A percentile compares a stretch with the other conserved stretches of the same genome.
These are phyloP conservation scores for Amaurobius ferox DNA, from an alignment of 2,888 invertebrate species.

Conservation along the genomic window DNA sequence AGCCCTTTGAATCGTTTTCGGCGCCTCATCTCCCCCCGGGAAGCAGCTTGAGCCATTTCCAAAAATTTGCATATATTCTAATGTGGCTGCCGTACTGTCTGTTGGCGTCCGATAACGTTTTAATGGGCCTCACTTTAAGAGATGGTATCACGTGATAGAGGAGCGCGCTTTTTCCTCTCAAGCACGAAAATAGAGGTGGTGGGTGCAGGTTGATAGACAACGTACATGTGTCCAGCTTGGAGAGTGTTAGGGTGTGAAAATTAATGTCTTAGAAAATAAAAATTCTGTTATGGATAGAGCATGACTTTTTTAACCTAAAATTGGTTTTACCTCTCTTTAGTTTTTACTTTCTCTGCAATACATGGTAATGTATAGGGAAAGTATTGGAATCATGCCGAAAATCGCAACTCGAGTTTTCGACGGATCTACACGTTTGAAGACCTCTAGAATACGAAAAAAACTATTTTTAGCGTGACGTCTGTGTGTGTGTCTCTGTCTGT, in stretches of 20 bases:
- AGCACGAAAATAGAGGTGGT: background rate
- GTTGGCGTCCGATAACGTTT: slow-evolving; percentile 52
- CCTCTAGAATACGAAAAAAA: no score
- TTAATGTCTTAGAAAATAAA: no score
- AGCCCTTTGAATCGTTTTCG: background rate
- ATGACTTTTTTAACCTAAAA: no score
- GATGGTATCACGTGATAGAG: slow-evolving; percentile 38
- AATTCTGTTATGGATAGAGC: no score
- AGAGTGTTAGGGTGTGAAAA: background rate
- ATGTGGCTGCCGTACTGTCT: slow-evolving; percentile 28
- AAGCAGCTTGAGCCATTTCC: slow-evolving; percentile 31
- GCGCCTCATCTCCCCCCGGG: background rate
- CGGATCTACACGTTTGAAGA: no score
- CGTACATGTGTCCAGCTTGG: background rate
- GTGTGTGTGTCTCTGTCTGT: no score
- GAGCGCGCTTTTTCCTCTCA: background rate
- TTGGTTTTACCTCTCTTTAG: no score
- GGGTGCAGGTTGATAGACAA: background rate
- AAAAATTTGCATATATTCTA: slow-evolving; percentile 69
- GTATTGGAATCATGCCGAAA: no score
- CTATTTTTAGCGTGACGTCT: no score
- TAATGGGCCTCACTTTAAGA: slow-evolving; percentile 25
- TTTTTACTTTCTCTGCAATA: no score
- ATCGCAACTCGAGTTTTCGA: no score
- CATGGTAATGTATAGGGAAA: no score